A percentile compares a stretch with the other conserved stretches of the same genome.
These are phyloP conservation scores for Anolis apletophallus DNA, from an alignment of 2,797 vertebrate species.

Conservation along the genomic window DNA sequence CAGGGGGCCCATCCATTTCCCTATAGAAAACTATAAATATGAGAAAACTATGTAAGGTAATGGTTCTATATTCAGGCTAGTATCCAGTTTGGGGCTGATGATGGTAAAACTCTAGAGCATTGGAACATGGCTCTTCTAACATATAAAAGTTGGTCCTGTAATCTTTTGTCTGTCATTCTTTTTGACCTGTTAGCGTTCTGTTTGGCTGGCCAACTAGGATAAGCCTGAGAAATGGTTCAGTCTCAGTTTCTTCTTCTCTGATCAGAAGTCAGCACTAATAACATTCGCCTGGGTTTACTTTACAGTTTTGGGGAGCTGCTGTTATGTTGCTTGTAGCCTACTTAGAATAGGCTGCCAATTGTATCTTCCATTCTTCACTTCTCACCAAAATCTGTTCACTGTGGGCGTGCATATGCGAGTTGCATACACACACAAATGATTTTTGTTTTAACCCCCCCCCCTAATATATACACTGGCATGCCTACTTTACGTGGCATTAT, in stretches of 20 bases:
- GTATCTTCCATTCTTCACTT: background rate
- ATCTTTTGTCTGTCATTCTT: background rate
- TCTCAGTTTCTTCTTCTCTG: background rate
- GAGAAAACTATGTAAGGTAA: no score
- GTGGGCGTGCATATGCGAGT: no score
- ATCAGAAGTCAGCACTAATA: no score
- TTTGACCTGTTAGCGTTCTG: background rate
- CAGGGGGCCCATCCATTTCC: no score
- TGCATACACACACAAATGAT: no score
- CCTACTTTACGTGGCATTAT: no score
- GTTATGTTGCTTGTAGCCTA: background rate
- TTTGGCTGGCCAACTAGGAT: background rate
- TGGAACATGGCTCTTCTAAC: background rate
- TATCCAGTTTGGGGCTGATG: background rate
- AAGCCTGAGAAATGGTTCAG: background rate
- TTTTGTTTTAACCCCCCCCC: no score
- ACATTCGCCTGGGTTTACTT: background rate
- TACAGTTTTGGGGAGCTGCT: background rate
- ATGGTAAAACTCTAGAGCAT: background rate
- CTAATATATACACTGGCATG: no score
- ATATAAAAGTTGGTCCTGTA: background rate
- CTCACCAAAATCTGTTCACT: background rate
- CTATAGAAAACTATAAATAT: no score
- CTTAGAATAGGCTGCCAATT: background rate
- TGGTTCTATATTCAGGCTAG: background rate